Percentiles rank a stretch among this genome's conserved stretches.
Evolutionary conservation across 2,113 vertebrate species (phyloP).

Genomic region (Colinus virginianus): DNA sequence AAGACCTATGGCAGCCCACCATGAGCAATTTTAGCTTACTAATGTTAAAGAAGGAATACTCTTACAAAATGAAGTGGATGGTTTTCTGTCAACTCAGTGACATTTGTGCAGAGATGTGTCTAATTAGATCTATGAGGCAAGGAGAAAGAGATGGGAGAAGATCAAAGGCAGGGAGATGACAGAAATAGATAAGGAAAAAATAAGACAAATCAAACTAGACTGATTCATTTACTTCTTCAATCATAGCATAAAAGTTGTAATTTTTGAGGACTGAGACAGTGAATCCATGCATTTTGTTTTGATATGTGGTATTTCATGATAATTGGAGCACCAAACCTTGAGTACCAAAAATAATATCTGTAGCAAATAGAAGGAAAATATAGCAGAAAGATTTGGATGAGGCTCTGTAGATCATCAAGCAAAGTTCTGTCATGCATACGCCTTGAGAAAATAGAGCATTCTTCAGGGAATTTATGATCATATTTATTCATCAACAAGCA

Average conservation of each 20-base stretch:
- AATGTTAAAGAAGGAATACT: not conserved
- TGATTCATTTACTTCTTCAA: not conserved
- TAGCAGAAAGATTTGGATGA: not conserved
- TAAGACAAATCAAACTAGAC: not conserved
- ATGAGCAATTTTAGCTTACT: not conserved
- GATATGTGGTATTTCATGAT: not conserved
- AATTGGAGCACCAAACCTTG: not conserved
- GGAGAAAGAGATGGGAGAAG: not conserved
- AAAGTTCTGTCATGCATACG: not conserved
- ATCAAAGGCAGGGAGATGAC: not conserved
- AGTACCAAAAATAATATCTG: not conserved
- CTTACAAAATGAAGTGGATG: not conserved
- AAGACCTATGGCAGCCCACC: not conserved
- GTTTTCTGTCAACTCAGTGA: not conserved
- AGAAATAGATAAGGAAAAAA: not conserved
- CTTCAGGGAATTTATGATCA: not conserved
- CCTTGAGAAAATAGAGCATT: not conserved
- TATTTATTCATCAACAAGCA: not conserved
- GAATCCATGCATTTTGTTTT: not conserved
- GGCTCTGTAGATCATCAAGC: not conserved
- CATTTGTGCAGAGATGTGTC: not conserved
- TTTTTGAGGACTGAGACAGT: not conserved
- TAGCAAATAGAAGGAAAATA: not conserved
- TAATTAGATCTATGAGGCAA: not conserved
- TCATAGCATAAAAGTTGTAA: not conserved